Conservation (phyloP, 2,888 invertebrate genomes). For the Catocala sponsa region DNA sequence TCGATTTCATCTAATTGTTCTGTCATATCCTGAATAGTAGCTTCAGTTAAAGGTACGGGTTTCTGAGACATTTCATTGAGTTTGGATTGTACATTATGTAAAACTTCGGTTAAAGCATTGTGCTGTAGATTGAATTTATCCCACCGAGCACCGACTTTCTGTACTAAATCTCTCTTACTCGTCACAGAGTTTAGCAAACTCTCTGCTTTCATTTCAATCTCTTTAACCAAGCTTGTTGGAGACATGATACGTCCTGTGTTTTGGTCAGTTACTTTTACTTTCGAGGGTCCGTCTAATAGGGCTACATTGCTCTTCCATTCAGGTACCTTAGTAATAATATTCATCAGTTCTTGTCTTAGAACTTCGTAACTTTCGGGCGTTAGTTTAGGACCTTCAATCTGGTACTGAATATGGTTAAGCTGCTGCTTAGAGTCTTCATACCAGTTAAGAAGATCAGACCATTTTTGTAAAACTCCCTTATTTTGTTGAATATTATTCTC, state of each 20-base stretch:
- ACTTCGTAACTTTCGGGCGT: conserved; percentile 91
- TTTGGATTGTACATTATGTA: conserved; percentile 88
- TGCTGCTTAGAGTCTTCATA: conserved; percentile 93
- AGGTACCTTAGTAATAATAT: conserved; percentile 90
- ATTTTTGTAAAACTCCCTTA: conserved; percentile 92
- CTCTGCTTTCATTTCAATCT: conserved; percentile 91
- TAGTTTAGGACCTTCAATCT: conserved; percentile 92
- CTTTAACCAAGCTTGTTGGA: conserved; percentile 91
- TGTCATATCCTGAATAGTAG: conserved; percentile 81
- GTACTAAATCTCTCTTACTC: conserved; percentile 90
- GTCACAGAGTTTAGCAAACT: conserved; percentile 90
- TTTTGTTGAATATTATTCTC: conserved; percentile 92
- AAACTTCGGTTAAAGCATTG: conserved; percentile 90
- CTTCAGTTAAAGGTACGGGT: conserved; percentile 80
- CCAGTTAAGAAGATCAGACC: conserved; percentile 95
- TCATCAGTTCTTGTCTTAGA: conserved; percentile 91
- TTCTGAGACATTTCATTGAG: conserved; percentile 88
- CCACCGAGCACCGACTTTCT: conserved; percentile 92
- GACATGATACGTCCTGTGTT: conserved; percentile 91
- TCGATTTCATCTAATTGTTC: conserved; percentile 87
- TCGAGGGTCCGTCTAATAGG: conserved; percentile 90
- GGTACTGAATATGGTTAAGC: conserved; percentile 93
- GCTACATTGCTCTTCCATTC: conserved; percentile 92
- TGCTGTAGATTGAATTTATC: conserved; percentile 93
- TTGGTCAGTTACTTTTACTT: conserved; percentile 91